Base-by-base conservation (phyloP, 2,888 invertebrate genomes). In the Dynastes tityus region DNA sequence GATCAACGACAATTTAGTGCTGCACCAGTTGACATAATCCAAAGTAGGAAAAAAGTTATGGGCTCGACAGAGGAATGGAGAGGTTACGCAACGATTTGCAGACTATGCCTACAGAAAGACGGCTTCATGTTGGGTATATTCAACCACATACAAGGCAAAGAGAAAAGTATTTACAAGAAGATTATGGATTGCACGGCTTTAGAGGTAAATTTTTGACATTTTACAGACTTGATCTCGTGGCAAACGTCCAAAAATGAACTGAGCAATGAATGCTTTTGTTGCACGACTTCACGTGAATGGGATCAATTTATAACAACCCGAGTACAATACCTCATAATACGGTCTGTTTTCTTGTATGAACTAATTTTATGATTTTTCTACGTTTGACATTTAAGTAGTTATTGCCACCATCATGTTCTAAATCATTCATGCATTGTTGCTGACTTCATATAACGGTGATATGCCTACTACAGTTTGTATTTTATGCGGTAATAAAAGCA, bases 41-140 rank as follows among this genome's bases (percentile, higher is more conserved):
- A 22, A 16, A 40, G 51, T 55, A 22, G 55, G 55, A 55, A 55
- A 71, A 53, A 71, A 70, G 65, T 65, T 61, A 79, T 79, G 79
- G 79, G 67, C 79, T 71, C 79, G 71, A 40, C 74, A 58, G 87
- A 87, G 65, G 90, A 91, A 82, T 91, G 92, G 87, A 89, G 90
- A 75, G 92, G 91, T 89, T 92, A 92, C 86, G 91, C 92, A 87
- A 90, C 91, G 81, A 90, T 93, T 78, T 94, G 94, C 89, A 91
- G 94, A 49, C 88, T 94, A 81, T 94, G 94, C 86, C 89, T 94
- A 84, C 90, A 90, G 82, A 91, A 91, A 85, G 92, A 92, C 84
- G 90, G 92, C 76, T 90, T 92, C 82, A 91, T 92, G 87, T 89
- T 91, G 81, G 92, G 93, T 76, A 92, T 94, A 85, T 93, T 92